Base-by-base conservation (phyloP, 2,888 invertebrate species). In the Heliconius cydno region DNA sequence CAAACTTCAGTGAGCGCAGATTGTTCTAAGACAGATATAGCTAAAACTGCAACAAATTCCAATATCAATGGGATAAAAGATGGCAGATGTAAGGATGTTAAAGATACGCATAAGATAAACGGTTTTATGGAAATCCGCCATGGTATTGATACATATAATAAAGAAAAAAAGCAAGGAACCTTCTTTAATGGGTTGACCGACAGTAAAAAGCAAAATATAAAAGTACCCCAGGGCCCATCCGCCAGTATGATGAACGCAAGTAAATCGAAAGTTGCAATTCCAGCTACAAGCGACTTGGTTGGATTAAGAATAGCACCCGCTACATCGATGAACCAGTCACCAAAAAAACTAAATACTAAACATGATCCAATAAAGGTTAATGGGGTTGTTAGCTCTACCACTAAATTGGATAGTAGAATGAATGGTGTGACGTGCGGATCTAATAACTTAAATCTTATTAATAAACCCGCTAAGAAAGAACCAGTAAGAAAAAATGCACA, bases 341-440 rank as follows among this genome's bases (percentile, higher is more conserved):
- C 89, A 46, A 93, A 91, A 84, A 94, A 92, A 84, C 78, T 84
- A 25, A 79, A 84, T 22, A 79, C 86, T 22, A 94, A 92, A 86
- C 83, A 87, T 2, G 93, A 93, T 77, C 85, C 87, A 19, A 83
- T 86, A 30, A 91, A 88, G 88, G 85, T 89, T 72, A 92, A 93
- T 71, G 92, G 92, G 76, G 86, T 93, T 25, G 94, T 94, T 46
- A 94, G 93, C 78, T 94, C 94, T 57, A 94, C 94, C 34, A 94
- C 94, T 25, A 94, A 93, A 87, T 84, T 94, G 83, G 94, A 94
- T 84, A 92, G 91, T 82, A 90, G 90, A 86, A 95, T 95, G 93
- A 94, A 95, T 82, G 93, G 94, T 78, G 95, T 94, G 22, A 94
- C 93, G 74, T 92, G 90, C 84, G 95, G 95, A 80, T 94, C 95